phyloP scores from a whole-genome alignment of 2,888 invertebrate species.

The Resseliella maxima region DNA sequence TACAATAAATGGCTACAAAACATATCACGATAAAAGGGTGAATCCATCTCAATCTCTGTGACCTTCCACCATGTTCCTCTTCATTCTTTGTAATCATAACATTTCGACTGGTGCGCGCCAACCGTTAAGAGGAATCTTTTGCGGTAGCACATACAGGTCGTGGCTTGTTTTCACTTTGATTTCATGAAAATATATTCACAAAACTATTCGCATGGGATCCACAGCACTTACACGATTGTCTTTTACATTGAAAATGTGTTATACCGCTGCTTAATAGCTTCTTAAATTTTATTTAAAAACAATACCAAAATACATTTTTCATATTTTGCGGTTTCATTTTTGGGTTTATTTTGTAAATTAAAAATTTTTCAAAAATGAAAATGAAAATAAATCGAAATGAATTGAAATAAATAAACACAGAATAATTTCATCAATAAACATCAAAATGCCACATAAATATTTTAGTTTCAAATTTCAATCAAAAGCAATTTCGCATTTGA shows the following conservation, averaged over 20 bases:
- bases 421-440: neutral
- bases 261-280: neutral
- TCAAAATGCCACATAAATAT: constrained; percentile 5
- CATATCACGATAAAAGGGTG: constrained; percentile 47
- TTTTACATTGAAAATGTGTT: neutral
- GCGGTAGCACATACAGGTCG: neutral
- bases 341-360: neutral
- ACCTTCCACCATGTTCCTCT: neutral
- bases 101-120: neutral
- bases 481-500: neutral
- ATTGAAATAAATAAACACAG: too few species aligned
- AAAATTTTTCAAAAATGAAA: neutral
- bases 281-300: neutral
- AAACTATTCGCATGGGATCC: constrained; percentile 16
- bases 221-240: neutral
- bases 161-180: constrained; percentile 5
- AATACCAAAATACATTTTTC: neutral
- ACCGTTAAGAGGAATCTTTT: neutral
- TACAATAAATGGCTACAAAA: constrained; percentile 51
- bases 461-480: neutral
- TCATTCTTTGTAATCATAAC: neutral
- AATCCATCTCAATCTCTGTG: constrained; percentile 41
- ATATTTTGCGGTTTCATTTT: neutral
- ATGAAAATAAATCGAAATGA: neutral
- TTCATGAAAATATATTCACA: constrained; percentile 24